phyloP scores from a whole-genome alignment of 2,888 invertebrate species.

The Holacanthella duospinosa region DNA sequence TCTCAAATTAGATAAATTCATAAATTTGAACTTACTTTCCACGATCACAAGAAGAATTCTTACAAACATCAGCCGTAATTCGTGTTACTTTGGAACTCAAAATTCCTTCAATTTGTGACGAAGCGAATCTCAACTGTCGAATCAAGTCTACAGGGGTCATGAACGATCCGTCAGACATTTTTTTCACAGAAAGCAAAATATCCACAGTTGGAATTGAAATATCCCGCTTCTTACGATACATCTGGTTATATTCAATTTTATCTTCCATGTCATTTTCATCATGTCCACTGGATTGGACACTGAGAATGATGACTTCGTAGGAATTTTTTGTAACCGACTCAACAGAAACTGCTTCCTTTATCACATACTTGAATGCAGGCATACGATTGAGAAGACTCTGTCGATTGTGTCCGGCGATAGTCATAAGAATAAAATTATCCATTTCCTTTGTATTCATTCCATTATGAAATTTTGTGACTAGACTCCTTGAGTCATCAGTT shows the following conservation, averaged over 20 bases:
- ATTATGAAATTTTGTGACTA: constrained; percentile 7
- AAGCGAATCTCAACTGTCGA: constrained; percentile 43
- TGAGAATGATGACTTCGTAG: constrained; percentile 70
- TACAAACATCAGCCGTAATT: constrained; percentile 33
- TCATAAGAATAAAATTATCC: constrained; percentile 34
- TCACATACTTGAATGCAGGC: constrained; percentile 34
- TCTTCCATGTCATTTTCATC: not conserved
- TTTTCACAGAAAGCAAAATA: constrained; percentile 72
- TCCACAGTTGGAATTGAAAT: constrained; percentile 55
- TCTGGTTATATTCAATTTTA: not conserved
- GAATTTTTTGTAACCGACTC: constrained; percentile 24
- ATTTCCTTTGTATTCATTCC: constrained; percentile 33
- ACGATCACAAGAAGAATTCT: constrained; percentile 34
- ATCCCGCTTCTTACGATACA: constrained; percentile 35
- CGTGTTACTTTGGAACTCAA: constrained; percentile 32
- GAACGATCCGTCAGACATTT: constrained; percentile 47
- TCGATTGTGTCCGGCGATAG: constrained; percentile 34
- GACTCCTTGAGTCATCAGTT: constrained; percentile 10
- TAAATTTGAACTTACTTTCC: constrained; percentile 33
- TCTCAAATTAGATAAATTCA: too few species aligned
- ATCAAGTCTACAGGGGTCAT: constrained; percentile 49
- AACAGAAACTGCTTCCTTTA: constrained; percentile 35
- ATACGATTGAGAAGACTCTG: constrained; percentile 34
- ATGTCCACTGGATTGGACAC: constrained; percentile 56
- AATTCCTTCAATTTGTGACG: constrained; percentile 35